Evolutionary conservation across 2,797 vertebrate genomes (phyloP).

Genomic region (Chaetodon trifasciatus): DNA sequence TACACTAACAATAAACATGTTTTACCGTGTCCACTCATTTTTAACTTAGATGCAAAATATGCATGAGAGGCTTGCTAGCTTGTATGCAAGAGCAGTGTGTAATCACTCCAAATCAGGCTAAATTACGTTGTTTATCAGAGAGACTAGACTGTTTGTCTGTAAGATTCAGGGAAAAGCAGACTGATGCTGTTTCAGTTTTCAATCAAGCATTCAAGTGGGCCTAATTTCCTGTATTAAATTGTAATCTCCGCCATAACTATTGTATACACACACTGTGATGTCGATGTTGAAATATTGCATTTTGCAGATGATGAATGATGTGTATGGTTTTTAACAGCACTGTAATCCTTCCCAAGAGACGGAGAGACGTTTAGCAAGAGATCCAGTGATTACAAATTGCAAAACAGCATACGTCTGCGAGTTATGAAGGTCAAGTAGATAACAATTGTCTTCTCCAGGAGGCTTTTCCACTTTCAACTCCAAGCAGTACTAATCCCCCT

Average conservation of each 20-base stretch:
- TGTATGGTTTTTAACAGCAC: slow-evolving; percentile 7
- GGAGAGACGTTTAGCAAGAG: slow-evolving; percentile 35
- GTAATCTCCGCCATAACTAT: neutral
- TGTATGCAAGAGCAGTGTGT: neutral
- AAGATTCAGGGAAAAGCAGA: slow-evolving; percentile 23
- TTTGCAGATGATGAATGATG: slow-evolving; percentile 19
- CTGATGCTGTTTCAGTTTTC: neutral
- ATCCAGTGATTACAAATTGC: slow-evolving; percentile 51
- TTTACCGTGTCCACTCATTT: neutral
- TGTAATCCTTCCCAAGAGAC: slow-evolving; percentile 24
- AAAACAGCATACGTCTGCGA: slow-evolving; percentile 36
- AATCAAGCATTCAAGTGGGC: slow-evolving; percentile 3
- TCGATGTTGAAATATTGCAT: slow-evolving; percentile 10
- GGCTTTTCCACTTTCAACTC: slow-evolving; percentile 44
- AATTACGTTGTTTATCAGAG: neutral
- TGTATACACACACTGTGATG: neutral
- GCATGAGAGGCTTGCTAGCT: neutral
- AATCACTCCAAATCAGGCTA: slow-evolving; percentile 7
- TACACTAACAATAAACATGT: neutral
- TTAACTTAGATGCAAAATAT: neutral
- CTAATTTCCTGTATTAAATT: slow-evolving; percentile 24
- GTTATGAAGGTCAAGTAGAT: slow-evolving; percentile 61
- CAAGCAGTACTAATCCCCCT: slow-evolving; percentile 42
- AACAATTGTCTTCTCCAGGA: slow-evolving; percentile 54
- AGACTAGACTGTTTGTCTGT: slow-evolving; percentile 12